Evolutionary conservation across 64 coral and sea anemone species (phyloP).

Genomic region (Cladopsammia gracilis): DNA sequence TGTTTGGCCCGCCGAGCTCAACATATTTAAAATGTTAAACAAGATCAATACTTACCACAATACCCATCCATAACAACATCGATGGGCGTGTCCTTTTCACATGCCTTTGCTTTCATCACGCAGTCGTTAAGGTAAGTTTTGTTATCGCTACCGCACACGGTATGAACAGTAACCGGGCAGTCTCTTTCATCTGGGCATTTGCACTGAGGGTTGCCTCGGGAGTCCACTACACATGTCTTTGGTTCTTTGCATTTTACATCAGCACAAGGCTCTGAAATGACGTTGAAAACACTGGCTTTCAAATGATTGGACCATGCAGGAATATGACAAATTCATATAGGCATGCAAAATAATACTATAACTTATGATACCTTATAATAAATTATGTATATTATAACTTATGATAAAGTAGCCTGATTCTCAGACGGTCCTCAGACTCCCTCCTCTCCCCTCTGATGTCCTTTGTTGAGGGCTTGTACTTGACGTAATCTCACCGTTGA

Average conservation of each 20-base stretch:
- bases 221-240: conserved; percentile 54
- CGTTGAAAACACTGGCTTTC: too few species aligned
- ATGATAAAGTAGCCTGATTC: too few species aligned
- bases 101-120: conserved; percentile 88
- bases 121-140: conserved; percentile 91
- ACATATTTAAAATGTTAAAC: background rate
- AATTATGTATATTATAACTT: too few species aligned
- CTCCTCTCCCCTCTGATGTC: too few species aligned
- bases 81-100: conserved; percentile 37
- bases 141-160: conserved; percentile 88
- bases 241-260: conserved; percentile 60
- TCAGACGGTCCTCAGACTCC: too few species aligned
- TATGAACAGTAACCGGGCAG: conserved; percentile 64
- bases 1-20: too few species aligned
- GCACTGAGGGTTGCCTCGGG: conserved; percentile 61
- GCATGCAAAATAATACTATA: too few species aligned
- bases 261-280: conserved; percentile 82
- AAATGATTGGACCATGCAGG: too few species aligned
- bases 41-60: conserved; percentile 81
- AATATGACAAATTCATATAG: too few species aligned
- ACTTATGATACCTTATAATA: too few species aligned
- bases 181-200: conserved; percentile 76
- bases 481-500: too few species aligned
- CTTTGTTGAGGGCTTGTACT: too few species aligned
- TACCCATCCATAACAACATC: conserved; percentile 69